Evolutionary conservation across 53 echinoderm and acorn worm genomes (phyloP), one percentile per base, ranked within the genome.

Genomic region (Stichopus horrens): DNA sequence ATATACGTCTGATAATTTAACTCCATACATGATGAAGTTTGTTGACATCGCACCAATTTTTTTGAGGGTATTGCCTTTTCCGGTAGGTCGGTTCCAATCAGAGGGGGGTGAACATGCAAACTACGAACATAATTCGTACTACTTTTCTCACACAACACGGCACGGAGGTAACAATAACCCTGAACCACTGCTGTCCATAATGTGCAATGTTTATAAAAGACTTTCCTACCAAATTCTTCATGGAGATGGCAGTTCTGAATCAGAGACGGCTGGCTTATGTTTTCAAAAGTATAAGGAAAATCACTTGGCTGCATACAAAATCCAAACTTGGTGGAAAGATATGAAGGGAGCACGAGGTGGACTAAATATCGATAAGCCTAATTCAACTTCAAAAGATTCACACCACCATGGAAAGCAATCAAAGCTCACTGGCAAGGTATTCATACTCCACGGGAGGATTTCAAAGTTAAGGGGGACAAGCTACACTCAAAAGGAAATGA

Each of bases 51-150:
- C 90, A 4, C 86, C 74, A 22, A 67, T 86, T 58, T 88, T 95
- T 51, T 71, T 92, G 90, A 52, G 83, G 11, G 21, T 52, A 52
- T 60, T 88, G 8, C 77, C 82, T 9, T 89, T 92, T 86, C 89
- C 91, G 23, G 21, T 94, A 0, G 53, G 89, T 58, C 87, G 92
- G 13, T 92, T 93, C 21, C 91, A 92, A 67, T 55, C 93, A 14
- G 94, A 94, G 73, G 94, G 89, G 79, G 92, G 94, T 21, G 92
- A 94, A 57, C 92, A 93, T 56, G 60, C 78, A 1, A 93, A 95
- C 79, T 91, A 95, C 66, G 73, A 71, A 16, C 92, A 94, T 55
- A 93, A 88, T 86, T 57, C 65, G 57, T 88, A 73, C 60, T 91
- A 90, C 19, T 92, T 58, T 76, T 88, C 89, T 57, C 91, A 95